These are phyloP conservation scores for Enteromius fasciolatus DNA, from an alignment of 2,797 vertebrate species.

Conservation along the genomic window DNA sequence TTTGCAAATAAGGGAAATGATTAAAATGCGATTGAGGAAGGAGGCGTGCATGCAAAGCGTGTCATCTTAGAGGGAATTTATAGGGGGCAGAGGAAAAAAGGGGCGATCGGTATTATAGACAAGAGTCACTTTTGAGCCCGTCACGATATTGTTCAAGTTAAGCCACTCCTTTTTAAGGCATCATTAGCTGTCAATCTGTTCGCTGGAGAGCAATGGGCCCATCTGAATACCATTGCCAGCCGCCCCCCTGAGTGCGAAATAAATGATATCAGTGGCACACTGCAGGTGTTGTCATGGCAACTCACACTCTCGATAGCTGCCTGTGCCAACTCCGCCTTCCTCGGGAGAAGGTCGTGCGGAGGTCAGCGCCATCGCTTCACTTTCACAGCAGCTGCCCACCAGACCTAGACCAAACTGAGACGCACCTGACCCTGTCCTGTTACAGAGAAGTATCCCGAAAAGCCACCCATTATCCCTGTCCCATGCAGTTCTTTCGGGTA, in stretches of 20 bases:
- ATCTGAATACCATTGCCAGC: constrained; percentile 80
- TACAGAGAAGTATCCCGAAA: constrained; percentile 33
- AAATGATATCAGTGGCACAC: constrained; percentile 91
- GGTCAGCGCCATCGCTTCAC: constrained; percentile 83
- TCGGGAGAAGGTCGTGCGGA: constrained; percentile 86
- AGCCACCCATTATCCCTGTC: constrained; percentile 43
- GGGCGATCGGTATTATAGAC: constrained; percentile 41
- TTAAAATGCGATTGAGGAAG: constrained; percentile 48
- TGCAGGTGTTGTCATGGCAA: constrained; percentile 93
- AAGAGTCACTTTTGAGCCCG: constrained; percentile 45
- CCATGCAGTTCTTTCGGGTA: constrained; percentile 42
- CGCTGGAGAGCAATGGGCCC: constrained; percentile 75
- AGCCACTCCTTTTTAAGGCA: constrained; percentile 65
- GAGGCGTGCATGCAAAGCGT: constrained; percentile 13
- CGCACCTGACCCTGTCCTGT: constrained; percentile 39
- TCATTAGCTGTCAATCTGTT: constrained; percentile 75
- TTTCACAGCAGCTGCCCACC: constrained; percentile 18
- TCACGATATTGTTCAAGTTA: constrained; percentile 66
- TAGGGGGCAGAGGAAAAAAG: neutral
- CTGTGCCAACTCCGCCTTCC: constrained; percentile 72
- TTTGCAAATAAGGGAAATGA: constrained; percentile 51
- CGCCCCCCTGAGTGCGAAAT: constrained; percentile 84
- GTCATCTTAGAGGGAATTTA: constrained; percentile 6
- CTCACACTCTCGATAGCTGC: constrained; percentile 66
- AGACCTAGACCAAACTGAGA: constrained; percentile 38